These are phyloP conservation scores for Microdon myrmicae DNA, from an alignment of 2,888 invertebrate genomes.

Conservation along the genomic window DNA sequence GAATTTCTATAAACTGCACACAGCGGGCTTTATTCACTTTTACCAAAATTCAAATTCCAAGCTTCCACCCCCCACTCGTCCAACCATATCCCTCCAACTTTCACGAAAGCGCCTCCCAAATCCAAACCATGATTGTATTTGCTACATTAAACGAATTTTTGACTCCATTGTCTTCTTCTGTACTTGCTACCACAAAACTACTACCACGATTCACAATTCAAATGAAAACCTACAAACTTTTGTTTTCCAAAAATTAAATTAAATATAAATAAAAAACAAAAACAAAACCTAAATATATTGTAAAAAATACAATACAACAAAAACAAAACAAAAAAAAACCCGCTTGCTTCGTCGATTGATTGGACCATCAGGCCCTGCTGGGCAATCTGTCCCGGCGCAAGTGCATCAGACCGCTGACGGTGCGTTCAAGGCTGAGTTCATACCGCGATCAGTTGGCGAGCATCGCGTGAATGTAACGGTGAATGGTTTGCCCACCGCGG, in stretches of 20 bases:
- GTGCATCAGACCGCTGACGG: slow-evolving; percentile 85
- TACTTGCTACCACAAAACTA: slow-evolving; percentile 52
- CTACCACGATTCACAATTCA: slow-evolving; percentile 41
- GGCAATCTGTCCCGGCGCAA: slow-evolving; percentile 89
- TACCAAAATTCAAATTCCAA: too few species aligned
- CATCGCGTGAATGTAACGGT: slow-evolving; percentile 90
- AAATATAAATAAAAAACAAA: slow-evolving; percentile 34
- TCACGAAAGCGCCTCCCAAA: slow-evolving; percentile 9
- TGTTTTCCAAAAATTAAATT: slow-evolving; percentile 33
- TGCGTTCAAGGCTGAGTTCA: slow-evolving; percentile 90
- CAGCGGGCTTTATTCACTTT: too few species aligned
- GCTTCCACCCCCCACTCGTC: neutral
- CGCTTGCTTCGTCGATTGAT: slow-evolving; percentile 5
- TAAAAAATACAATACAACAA: slow-evolving; percentile 13
- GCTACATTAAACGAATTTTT: slow-evolving; percentile 43
- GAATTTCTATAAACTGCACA: too few species aligned
- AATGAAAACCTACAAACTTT: slow-evolving; percentile 33
- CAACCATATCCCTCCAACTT: neutral
- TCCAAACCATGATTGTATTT: slow-evolving; percentile 44
- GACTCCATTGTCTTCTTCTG: slow-evolving; percentile 52
- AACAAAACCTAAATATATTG: slow-evolving; percentile 38
- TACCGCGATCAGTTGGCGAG: slow-evolving; percentile 89
- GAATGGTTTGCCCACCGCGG: slow-evolving; percentile 83
- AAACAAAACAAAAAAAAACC: slow-evolving; percentile 23
- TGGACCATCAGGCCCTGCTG: slow-evolving; percentile 80